Percentiles rank a stretch among this genome's conserved stretches.
These are phyloP conservation scores for Brachyptera risi DNA, from an alignment of 2,888 invertebrate species.

Conservation along the genomic window DNA sequence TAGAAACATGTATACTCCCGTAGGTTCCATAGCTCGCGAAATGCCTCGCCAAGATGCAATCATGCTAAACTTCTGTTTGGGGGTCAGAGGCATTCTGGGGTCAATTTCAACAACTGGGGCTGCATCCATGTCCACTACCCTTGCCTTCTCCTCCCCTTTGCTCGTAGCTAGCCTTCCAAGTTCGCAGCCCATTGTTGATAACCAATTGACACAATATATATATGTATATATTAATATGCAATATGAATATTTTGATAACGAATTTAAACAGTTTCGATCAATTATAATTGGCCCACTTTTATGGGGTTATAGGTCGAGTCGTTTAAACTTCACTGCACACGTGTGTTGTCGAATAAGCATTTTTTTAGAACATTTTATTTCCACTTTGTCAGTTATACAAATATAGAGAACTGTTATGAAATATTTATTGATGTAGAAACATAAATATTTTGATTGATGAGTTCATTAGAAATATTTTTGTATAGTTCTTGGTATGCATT, in stretches of 20 bases:
- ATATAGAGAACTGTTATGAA: too few relatives aligned
- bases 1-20: slow-evolving; percentile 87
- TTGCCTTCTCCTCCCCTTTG: slow-evolving; percentile 19
- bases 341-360: not conserved
- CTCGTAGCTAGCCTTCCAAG: slow-evolving; percentile 63
- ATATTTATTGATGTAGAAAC: too few relatives aligned
- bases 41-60: slow-evolving; percentile 90
- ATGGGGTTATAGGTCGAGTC: not conserved
- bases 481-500: too few relatives aligned
- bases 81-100: slow-evolving; percentile 75
- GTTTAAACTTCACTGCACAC: not conserved
- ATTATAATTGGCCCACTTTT: not conserved
- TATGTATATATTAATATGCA: not conserved
- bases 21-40: slow-evolving; percentile 80
- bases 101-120: slow-evolving; percentile 68
- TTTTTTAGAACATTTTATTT: too few relatives aligned
- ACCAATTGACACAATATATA: not conserved
- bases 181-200: slow-evolving; percentile 65
- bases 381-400: too few relatives aligned
- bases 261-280: too few relatives aligned
- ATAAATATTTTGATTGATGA: too few relatives aligned
- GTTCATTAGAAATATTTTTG: too few relatives aligned
- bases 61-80: slow-evolving; percentile 83
- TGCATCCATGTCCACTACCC: slow-evolving; percentile 15
- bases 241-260: too few relatives aligned